A percentile compares a stretch with the other conserved stretches of the same genome.
Evolutionary conservation across 2,888 invertebrate genomes (phyloP).

Genomic region (Caenorhabditis afra): DNA sequence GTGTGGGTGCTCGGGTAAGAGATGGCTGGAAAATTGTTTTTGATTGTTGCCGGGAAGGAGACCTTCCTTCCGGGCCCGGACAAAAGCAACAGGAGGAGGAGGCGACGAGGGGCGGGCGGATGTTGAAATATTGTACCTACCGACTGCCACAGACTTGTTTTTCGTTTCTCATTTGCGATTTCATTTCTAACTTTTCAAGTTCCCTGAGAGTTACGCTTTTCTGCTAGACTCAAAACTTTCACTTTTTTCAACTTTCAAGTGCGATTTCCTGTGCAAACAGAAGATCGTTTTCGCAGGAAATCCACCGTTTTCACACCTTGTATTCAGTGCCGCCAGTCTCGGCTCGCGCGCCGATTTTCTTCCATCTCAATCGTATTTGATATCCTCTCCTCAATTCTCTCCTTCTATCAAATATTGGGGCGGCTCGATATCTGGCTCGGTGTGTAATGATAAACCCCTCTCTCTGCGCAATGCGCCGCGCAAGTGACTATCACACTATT

Average conservation of each 20-base stretch:
- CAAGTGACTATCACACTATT: conserved; percentile 55
- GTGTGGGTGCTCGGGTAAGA: conserved; percentile 30
- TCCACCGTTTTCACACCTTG: conserved; percentile 33
- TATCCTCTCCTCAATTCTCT: conserved; percentile 27
- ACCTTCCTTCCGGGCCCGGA: no score
- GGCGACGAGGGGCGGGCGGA: not conserved
- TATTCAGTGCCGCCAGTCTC: not conserved
- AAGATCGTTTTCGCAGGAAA: not conserved
- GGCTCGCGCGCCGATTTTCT: no score
- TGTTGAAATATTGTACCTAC: conserved; percentile 44
- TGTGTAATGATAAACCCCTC: conserved; percentile 47
- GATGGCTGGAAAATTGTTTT: conserved; percentile 39
- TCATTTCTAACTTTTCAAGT: not conserved
- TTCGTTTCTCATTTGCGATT: not conserved
- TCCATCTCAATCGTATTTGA: conserved; percentile 42
- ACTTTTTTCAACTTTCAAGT: conserved; percentile 1
- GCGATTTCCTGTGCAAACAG: not conserved
- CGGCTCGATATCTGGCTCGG: conserved; percentile 51
- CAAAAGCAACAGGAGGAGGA: no score
- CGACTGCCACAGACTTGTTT: conserved; percentile 40
- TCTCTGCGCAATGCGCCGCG: conserved; percentile 16
- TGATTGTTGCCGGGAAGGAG: conserved; percentile 27
- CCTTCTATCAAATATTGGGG: conserved; percentile 40
- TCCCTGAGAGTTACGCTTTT: no score
- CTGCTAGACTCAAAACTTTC: conserved; percentile 9